Base-by-base conservation (phyloP, 2,797 vertebrate species). In the Rachycentron canadum region DNA sequence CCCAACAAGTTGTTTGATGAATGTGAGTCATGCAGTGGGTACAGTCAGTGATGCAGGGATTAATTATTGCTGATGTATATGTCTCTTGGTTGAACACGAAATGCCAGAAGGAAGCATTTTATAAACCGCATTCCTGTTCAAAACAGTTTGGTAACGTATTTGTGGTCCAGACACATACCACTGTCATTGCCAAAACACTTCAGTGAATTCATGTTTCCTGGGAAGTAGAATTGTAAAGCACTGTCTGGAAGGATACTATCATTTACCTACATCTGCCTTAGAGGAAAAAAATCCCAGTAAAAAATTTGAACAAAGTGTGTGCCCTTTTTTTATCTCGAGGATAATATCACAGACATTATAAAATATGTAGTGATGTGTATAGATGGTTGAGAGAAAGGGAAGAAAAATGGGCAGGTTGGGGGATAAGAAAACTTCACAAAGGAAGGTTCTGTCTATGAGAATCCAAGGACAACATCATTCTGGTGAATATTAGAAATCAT, bases 141-240 rank as follows among this genome's bases (percentile, higher is more conserved):
- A 55, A 88, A 69, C 75, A 62, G 80, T 73, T 75, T 55, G 49
- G 59, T 63, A 64, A 62, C 23, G 25, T 61, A 36, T 69, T 85
- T 86, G 79, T 66, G 82, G 82, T 76, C 45, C 40, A 81, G 79
- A 81, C 82, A 72, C 57, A 72, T 63, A 30, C 50, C 40, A 34
- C 49, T 66, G 64, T 69, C 41, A 11, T 23, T 88, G 69, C 73
- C 74, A 82, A 83, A 85, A 79, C 62, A 71, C 49, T 69, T 55
- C 67, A 82, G 78, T 79, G 49, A 64, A 57, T 72, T 47, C 58
- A 23, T 12, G 11, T 64, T 81, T 76, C 21, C 69, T 49, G 70
- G 21, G 25, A 82, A 53, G 38, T 32, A 41, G 43, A 60, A 50
- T 28, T 50, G 41, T 38, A 52, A 56, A 76, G 43, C 32, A 36